Evolutionary conservation across 2,113 vertebrate genomes (phyloP).

Genomic region (Nothobranchius furzeri): DNA sequence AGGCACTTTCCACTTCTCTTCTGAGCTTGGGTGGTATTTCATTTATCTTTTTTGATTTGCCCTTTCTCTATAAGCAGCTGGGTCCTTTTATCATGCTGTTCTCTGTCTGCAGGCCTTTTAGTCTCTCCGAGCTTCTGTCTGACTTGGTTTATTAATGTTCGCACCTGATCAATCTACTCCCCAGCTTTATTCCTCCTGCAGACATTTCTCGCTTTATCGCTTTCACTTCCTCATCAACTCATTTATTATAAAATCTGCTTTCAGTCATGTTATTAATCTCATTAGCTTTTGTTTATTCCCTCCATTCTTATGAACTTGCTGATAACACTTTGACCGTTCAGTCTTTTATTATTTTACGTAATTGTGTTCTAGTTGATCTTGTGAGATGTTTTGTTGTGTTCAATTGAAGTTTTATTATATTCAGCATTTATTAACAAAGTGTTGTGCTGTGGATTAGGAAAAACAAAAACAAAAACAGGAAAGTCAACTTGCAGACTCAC

Average conservation of each 20-base stretch:
- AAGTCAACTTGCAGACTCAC: no score
- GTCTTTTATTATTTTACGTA: neutral
- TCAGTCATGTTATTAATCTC: conserved; percentile 21
- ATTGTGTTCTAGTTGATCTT: no score
- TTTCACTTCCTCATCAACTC: conserved; percentile 29
- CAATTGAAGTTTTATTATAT: no score
- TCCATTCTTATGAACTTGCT: neutral
- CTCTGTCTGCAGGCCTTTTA: conserved; percentile 31
- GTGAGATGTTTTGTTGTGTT: no score
- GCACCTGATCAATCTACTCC: conserved; percentile 43
- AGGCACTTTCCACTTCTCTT: conserved; percentile 35
- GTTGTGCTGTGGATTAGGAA: no score
- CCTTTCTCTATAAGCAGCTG: conserved; percentile 32
- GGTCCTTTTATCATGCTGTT: conserved; percentile 44
- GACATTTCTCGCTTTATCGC: conserved; percentile 41
- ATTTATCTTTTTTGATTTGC: conserved; percentile 8
- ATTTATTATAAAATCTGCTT: conserved; percentile 34
- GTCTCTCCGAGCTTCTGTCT: conserved; percentile 31
- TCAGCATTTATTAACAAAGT: no score
- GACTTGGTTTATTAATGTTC: conserved; percentile 46
- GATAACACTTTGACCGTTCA: conserved; percentile 8
- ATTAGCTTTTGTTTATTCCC: conserved; percentile 2
- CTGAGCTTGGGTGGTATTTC: conserved; percentile 15
- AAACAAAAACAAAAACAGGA: no score
- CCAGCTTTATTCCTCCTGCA: conserved; percentile 8